Evolutionary conservation across 2,113 vertebrate species (phyloP).

Genomic region (Phycodurus eques): DNA sequence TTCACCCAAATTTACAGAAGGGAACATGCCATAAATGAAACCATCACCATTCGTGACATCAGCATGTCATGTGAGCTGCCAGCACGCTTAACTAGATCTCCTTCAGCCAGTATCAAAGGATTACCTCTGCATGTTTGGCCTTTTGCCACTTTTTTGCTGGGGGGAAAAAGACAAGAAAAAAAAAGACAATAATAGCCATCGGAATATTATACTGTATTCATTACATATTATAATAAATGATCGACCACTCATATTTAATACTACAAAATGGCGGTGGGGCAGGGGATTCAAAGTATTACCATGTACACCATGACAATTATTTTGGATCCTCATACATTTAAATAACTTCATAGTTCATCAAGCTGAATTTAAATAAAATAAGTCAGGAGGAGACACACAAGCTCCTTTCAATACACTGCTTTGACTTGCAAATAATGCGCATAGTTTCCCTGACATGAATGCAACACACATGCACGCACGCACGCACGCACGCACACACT

Average conservation of each 20-base stretch:
- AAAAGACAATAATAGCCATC: not conserved
- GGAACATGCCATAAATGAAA: not conserved
- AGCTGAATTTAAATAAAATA: constrained; percentile 1
- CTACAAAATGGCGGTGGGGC: too few species aligned
- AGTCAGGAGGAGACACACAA: not conserved
- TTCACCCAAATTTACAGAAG: not conserved
- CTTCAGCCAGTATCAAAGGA: not conserved
- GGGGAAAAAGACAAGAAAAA: not conserved
- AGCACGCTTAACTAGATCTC: not conserved
- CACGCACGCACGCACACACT: not conserved
- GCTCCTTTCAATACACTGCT: not conserved
- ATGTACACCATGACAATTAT: not conserved
- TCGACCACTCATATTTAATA: not conserved
- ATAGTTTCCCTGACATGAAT: not conserved
- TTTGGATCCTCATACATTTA: not conserved
- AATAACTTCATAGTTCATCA: not conserved
- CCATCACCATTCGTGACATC: not conserved
- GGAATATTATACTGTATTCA: not conserved
- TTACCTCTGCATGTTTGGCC: not conserved
- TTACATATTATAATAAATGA: too few species aligned
- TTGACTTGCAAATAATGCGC: constrained; percentile 5
- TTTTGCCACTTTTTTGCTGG: not conserved
- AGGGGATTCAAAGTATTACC: not conserved
- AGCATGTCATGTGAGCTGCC: not conserved
- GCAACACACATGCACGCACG: not conserved